A percentile compares a stretch with the other conserved stretches of the same genome.
Evolutionary conservation across 2,888 invertebrate species (phyloP).

Genomic region (Ennomos fuscantarius): DNA sequence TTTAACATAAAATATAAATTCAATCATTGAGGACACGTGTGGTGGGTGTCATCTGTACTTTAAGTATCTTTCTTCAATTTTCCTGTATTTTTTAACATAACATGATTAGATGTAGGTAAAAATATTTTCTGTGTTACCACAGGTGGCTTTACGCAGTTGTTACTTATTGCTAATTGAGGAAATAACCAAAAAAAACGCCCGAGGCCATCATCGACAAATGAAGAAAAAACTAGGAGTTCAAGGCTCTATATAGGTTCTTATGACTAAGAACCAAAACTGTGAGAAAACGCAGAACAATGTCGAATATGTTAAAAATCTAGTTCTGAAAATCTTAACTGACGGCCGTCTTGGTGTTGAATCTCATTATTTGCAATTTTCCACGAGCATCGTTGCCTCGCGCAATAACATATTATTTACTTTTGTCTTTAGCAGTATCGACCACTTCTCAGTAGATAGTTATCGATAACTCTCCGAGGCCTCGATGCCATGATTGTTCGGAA

Average conservation of each 20-base stretch:
- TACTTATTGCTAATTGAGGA: constrained; percentile 70
- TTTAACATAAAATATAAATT: too few relatives aligned
- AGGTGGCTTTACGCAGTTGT: constrained; percentile 13
- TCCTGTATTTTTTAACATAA: not conserved
- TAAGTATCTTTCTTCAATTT: too few relatives aligned
- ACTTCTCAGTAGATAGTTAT: constrained; percentile 44
- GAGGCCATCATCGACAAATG: constrained; percentile 71
- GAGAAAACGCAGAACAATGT: constrained; percentile 67
- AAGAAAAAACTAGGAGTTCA: constrained; percentile 72
- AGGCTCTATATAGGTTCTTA: constrained; percentile 55
- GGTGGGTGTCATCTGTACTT: not conserved
- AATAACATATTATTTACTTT: constrained; percentile 33
- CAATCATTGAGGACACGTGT: too few relatives aligned
- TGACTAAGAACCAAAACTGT: constrained; percentile 58
- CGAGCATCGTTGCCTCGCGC: constrained; percentile 24
- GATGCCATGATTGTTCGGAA: constrained; percentile 54
- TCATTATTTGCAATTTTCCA: constrained; percentile 29
- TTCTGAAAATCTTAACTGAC: not conserved
- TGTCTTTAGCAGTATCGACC: constrained; percentile 42
- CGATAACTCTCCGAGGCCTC: constrained; percentile 47
- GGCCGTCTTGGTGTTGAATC: constrained; percentile 3
- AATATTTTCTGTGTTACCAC: constrained; percentile 7
- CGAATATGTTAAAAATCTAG: constrained; percentile 46
- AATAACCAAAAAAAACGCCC: constrained; percentile 64
- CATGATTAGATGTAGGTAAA: constrained; percentile 8